Conservation (phyloP, 1,140 invertebrate species). For the Notospermus geniculatus region DNA sequence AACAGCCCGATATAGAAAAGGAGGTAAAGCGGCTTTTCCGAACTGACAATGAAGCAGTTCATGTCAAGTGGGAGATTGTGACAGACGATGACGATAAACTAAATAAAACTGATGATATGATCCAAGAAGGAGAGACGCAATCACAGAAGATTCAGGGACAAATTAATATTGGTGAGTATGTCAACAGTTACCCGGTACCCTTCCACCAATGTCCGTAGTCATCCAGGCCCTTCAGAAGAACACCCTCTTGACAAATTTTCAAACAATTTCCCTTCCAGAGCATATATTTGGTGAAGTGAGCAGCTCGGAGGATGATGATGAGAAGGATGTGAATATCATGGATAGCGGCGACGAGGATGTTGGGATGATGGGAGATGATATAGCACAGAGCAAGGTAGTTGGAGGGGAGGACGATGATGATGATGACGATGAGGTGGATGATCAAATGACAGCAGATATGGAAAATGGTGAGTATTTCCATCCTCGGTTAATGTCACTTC, state of each 20-base stretch:
- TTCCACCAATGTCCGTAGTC: too few relatives aligned
- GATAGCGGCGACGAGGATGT: background rate
- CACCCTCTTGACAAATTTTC: too few relatives aligned
- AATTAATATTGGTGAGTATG: too few relatives aligned
- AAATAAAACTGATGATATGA: too few relatives aligned
- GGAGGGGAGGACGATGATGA: background rate
- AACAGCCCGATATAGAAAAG: conserved; percentile 97
- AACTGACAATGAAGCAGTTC: conserved; percentile 87
- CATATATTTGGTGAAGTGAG: conserved; percentile 12
- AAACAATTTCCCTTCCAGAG: too few relatives aligned
- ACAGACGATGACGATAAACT: conserved; percentile 69
- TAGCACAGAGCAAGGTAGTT: background rate
- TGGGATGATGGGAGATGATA: too few relatives aligned
- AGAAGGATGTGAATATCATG: conserved; percentile 12
- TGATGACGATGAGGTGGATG: background rate
- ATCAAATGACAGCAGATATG: background rate
- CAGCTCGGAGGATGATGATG: conserved; percentile 10
- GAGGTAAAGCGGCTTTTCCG: conserved; percentile 87
- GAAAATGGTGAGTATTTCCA: background rate
- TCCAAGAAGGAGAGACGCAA: too few relatives aligned
- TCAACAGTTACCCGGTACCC: too few relatives aligned
- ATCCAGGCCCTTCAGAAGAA: too few relatives aligned
- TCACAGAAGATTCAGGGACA: too few relatives aligned
- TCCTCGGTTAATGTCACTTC: background rate
- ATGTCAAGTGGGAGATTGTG: conserved; percentile 89